Evolutionary conservation across 2,888 invertebrate species (phyloP).

Genomic region (Oxytorus armatus): DNA sequence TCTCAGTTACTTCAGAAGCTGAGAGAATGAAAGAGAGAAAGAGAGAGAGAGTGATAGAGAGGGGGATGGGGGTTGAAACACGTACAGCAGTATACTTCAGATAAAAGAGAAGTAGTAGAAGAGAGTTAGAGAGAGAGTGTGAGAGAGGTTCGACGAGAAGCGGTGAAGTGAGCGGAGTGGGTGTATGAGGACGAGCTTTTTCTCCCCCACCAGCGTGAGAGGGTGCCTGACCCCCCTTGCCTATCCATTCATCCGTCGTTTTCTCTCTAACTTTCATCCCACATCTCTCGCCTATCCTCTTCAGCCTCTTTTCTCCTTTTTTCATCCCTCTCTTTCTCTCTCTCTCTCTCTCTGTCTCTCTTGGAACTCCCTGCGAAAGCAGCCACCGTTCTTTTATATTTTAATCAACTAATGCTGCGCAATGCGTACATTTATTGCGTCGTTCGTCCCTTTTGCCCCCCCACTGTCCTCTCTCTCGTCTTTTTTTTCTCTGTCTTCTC

Average conservation of each 20-base stretch:
- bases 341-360: conserved; percentile 33
- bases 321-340: conserved; percentile 32
- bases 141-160: conserved; percentile 57
- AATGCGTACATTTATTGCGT: conserved; percentile 83
- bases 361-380: conserved; percentile 58
- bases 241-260: conserved; percentile 66
- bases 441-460: conserved; percentile 74
- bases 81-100: conserved; percentile 54
- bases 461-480: conserved; percentile 55
- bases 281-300: conserved; percentile 72
- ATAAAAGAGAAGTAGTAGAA: conserved; percentile 42
- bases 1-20: conserved; percentile 51
- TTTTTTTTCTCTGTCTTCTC: conserved; percentile 56
- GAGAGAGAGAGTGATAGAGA: conserved; percentile 44
- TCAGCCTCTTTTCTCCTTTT: conserved; percentile 43
- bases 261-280: conserved; percentile 54
- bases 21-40: conserved; percentile 22
- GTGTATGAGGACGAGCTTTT: conserved; percentile 48
- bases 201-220: conserved; percentile 59
- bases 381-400: conserved; percentile 80
- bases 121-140: conserved; percentile 53
- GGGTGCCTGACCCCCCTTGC: conserved; percentile 56
- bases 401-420: conserved; percentile 84
- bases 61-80: conserved; percentile 39
- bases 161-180: conserved; percentile 55